Evolutionary conservation across 2,888 invertebrate genomes (phyloP).

Genomic region (Lottia gigantea): DNA sequence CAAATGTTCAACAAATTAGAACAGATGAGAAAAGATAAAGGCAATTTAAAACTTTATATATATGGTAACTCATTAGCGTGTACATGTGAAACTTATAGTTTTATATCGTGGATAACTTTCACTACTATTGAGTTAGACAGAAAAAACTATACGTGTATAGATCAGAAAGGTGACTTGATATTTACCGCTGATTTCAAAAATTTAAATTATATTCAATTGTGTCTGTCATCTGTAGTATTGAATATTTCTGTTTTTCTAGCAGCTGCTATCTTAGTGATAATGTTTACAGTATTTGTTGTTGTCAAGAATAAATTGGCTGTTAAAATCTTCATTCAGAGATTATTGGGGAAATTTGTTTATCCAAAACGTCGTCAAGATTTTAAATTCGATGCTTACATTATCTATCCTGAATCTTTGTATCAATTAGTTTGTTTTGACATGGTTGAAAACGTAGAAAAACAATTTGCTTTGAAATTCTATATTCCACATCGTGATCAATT

Average conservation of each 20-base stretch:
- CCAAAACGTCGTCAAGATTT: background rate
- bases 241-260: background rate
- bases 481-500: background rate
- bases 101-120: background rate
- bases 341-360: background rate
- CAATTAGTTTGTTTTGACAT: background rate
- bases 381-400: background rate
- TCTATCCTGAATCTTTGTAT: background rate
- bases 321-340: background rate
- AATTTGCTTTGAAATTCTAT: background rate
- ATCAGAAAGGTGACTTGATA: background rate
- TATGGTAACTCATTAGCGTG: background rate
- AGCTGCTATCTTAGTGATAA: background rate
- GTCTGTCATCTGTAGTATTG: background rate
- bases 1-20: background rate
- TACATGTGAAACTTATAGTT: background rate
- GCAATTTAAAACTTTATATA: background rate
- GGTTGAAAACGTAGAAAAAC: background rate
- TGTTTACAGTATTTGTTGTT: background rate
- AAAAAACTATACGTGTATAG: background rate
- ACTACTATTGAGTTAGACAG: background rate
- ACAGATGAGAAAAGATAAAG: background rate
- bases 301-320: background rate
- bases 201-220: background rate
- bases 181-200: background rate